Evolutionary conservation across 2,797 vertebrate species (phyloP).

Genomic region (Carduelis carduelis): DNA sequence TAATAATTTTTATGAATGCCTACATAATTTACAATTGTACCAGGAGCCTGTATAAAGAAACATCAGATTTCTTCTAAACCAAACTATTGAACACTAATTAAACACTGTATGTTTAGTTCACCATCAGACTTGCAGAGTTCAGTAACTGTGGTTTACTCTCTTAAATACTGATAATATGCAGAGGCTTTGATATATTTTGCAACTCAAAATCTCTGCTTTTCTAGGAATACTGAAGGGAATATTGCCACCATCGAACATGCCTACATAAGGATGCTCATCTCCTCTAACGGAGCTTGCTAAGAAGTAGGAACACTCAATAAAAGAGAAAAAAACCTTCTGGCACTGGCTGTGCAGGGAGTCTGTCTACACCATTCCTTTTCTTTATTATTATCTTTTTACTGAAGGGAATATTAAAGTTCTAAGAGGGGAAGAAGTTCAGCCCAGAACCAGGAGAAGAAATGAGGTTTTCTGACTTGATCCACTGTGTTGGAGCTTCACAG

Average conservation of each 20-base stretch:
- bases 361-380: background rate
- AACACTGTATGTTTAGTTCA: background rate
- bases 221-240: background rate
- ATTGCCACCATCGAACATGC: accelerated
- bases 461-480: background rate
- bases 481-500: background rate
- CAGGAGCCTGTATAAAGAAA: background rate
- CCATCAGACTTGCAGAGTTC: background rate
- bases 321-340: background rate
- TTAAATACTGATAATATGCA: background rate
- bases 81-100: background rate
- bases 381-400: background rate
- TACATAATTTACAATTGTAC: background rate
- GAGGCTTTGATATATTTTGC: background rate
- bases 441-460: background rate
- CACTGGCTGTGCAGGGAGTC: background rate
- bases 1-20: background rate
- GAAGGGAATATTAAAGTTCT: background rate
- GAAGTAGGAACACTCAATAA: background rate
- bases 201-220: background rate
- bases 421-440: background rate
- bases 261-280: background rate
- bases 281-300: background rate
- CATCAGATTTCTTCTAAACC: background rate
- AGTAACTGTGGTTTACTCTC: background rate